Percentiles rank a stretch among this genome's conserved stretches.
Evolutionary conservation across 2,113 vertebrate species (phyloP).

Genomic region (Silurus meridionalis): DNA sequence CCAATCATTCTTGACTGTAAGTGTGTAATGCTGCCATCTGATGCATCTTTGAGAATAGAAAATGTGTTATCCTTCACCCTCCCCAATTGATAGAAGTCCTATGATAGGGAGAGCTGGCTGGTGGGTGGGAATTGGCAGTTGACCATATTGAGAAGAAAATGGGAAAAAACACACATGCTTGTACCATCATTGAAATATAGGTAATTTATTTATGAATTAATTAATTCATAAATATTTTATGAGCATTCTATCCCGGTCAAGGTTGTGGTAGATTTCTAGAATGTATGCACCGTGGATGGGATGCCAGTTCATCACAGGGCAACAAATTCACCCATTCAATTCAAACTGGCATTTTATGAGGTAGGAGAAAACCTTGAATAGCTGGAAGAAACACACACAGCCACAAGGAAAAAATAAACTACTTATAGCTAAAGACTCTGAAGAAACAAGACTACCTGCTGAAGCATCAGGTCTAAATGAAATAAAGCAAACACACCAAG

Average conservation of each 20-base stretch:
- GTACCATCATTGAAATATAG: neutral
- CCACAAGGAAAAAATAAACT: neutral
- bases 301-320: neutral
- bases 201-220: neutral
- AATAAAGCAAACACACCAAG: constrained; percentile 13
- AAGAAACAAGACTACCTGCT: neutral
- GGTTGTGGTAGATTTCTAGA: neutral
- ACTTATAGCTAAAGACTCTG: neutral
- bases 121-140: neutral
- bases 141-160: neutral
- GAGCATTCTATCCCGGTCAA: neutral
- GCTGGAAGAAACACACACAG: neutral
- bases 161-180: neutral
- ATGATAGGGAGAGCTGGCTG: neutral
- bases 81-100: neutral
- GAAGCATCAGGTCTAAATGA: neutral
- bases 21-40: neutral
- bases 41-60: neutral
- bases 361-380: neutral
- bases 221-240: neutral
- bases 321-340: neutral
- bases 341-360: constrained; percentile 1
- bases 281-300: too few relatives aligned
- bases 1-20: neutral
- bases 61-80: neutral